phyloP scores from a whole-genome alignment of 2,113 vertebrate genomes.

The Pluvialis apricaria region DNA sequence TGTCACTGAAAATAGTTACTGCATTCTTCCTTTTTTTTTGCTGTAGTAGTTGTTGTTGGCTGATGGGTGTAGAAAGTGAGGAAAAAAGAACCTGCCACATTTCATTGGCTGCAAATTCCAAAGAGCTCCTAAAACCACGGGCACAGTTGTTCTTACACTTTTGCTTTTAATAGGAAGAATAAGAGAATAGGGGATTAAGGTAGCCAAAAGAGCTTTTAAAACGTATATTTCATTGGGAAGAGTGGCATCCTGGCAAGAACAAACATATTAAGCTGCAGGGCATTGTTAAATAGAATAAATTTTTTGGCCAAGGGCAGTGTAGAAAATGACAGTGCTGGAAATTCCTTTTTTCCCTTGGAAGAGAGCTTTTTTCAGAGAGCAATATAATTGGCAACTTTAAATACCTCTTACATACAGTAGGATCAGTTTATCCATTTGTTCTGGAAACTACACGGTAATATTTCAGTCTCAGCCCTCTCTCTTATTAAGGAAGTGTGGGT shows the following conservation, averaged over 20 bases:
- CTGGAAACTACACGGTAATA: background rate
- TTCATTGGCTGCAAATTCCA: background rate
- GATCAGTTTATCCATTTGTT: background rate
- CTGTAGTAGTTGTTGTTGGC: background rate
- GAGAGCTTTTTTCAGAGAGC: background rate
- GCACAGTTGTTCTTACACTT: background rate
- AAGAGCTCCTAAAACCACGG: background rate
- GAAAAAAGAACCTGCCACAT: background rate
- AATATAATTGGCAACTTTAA: constrained; percentile 12
- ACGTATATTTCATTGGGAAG: background rate
- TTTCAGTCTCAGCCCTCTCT: background rate
- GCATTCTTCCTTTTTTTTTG: background rate
- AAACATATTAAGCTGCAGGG: constrained; percentile 29
- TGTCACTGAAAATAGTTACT: background rate
- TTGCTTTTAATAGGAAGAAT: constrained; percentile 12
- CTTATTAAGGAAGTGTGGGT: background rate
- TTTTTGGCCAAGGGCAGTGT: background rate
- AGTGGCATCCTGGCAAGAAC: constrained; percentile 44
- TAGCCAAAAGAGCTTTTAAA: constrained; percentile 35
- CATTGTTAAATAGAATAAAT: constrained; percentile 30
- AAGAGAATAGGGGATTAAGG: background rate
- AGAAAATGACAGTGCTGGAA: constrained; percentile 19
- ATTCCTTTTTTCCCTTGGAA: background rate
- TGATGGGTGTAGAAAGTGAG: background rate
- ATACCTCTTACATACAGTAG: background rate